Base-by-base conservation (phyloP, 2,113 vertebrate genomes). In the Cynoglossus semilaevis region DNA sequence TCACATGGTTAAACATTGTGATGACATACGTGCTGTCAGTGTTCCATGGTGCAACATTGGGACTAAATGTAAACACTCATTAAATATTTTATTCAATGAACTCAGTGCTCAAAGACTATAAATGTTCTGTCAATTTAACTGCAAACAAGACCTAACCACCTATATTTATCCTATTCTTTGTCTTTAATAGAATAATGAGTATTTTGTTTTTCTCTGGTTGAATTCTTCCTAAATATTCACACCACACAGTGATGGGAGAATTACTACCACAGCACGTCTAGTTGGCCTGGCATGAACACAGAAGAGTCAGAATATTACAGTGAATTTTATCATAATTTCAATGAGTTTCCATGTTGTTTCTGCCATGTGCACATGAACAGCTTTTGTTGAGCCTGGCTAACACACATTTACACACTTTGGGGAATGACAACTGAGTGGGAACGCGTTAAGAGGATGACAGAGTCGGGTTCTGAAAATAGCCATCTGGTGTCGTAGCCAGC, bases 401-500 rank as follows among this genome's bases (percentile, higher is more conserved):
- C 70, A 60, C 63, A 42, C 72, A 58, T 65, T 83, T 70, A 87
- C 70, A 79, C 71, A 56, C 69, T 76, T 80, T 79, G 35, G 48
- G 68, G 69, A 55, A 67, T 46, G 77, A 83, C 89, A 88, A 85
- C 88, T 89, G 84, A 80, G 63, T 67, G 70, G 71, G 81, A 74
- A 64, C 43, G 34, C 56, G 70, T 14, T 48, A 64, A 42, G 64
- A 72, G 67, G 80, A 76, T 72, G 76, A 79, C 73, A 77, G 63
- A 70, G 19, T 17, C 45, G 58, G 19, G 7, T 1, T 70, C 88
- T 78, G 77, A 83, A 89, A 88, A 89, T 89, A 89, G 81, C 59
- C 22, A 11, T 1, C 35, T 66, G 54, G 63, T 56, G 49, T 76
- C 66, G 58, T 51, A 35, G 74, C 49, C 56, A 55, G 40, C 34